Percentiles rank a stretch among this genome's conserved stretches.
phyloP scores from a whole-genome alignment of 2,113 vertebrate species.

The Sebastes fasciatus region DNA sequence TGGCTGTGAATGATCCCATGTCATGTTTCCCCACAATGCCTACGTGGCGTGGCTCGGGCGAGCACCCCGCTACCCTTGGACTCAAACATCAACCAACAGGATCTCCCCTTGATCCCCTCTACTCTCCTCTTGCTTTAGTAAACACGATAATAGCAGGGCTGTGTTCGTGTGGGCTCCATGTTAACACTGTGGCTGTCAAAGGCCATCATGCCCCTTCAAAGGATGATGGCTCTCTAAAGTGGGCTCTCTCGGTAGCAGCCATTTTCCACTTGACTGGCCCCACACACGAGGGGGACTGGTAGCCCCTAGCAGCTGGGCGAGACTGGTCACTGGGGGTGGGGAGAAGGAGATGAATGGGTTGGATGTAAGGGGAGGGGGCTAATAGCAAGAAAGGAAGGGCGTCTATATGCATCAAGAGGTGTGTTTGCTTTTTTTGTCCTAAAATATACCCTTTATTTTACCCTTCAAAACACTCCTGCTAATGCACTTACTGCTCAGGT shows the following conservation, averaged over 20 bases:
- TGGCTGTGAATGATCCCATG: constrained; percentile 59
- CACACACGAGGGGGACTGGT: constrained; percentile 80
- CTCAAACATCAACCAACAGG: constrained; percentile 66
- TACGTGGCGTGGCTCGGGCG: constrained; percentile 42
- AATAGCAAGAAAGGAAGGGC: constrained; percentile 58
- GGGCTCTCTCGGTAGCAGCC: constrained; percentile 81
- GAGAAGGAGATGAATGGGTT: constrained; percentile 72
- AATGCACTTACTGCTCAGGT: constrained; percentile 20
- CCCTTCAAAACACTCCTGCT: constrained; percentile 34
- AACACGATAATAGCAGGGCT: constrained; percentile 77
- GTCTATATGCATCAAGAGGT: constrained; percentile 63
- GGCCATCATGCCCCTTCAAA: constrained; percentile 84
- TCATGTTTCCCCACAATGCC: constrained; percentile 66
- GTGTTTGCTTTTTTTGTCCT: constrained; percentile 52
- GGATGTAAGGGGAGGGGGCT: constrained; percentile 59
- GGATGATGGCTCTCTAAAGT: constrained; percentile 85
- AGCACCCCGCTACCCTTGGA: constrained; percentile 52
- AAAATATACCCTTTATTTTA: constrained; percentile 45
- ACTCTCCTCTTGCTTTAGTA: constrained; percentile 72
- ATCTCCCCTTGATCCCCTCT: constrained; percentile 64
- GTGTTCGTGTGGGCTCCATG: constrained; percentile 71
- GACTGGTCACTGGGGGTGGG: constrained; percentile 74
- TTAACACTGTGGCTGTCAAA: constrained; percentile 83
- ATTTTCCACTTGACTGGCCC: constrained; percentile 87
- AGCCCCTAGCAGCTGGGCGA: constrained; percentile 77